Conservation (phyloP, 2,113 vertebrate genomes). For the Anas platyrhynchos region DNA sequence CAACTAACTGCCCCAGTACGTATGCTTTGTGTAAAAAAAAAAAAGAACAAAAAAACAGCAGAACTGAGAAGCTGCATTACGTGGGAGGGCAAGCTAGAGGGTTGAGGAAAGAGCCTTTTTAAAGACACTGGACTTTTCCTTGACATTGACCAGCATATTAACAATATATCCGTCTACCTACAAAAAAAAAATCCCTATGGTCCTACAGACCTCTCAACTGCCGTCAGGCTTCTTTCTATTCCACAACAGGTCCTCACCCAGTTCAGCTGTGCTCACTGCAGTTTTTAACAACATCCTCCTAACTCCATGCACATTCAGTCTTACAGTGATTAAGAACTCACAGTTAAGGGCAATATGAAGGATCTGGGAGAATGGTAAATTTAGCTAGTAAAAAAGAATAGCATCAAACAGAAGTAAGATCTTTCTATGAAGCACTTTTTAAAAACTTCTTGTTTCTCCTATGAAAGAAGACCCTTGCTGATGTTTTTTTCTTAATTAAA, state of each 20-base stretch:
- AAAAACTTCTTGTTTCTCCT: neutral
- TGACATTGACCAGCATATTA: neutral
- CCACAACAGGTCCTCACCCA: neutral
- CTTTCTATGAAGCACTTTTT: neutral
- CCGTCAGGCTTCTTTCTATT: neutral
- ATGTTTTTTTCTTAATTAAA: neutral
- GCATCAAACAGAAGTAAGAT: neutral
- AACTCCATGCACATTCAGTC: neutral
- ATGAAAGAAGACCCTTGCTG: neutral
- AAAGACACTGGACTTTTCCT: neutral
- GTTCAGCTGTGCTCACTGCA: neutral
- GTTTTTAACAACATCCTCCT: neutral
- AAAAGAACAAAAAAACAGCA: neutral
- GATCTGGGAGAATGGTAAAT: neutral
- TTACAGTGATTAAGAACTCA: neutral
- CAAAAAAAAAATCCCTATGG: neutral
- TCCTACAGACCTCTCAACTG: neutral
- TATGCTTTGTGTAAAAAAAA: conserved; percentile 1
- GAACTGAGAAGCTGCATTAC: neutral
- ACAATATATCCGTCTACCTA: neutral
- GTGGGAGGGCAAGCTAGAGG: neutral
- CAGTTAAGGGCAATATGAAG: neutral
- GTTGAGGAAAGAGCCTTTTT: neutral
- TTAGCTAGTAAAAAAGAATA: neutral
- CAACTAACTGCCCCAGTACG: neutral